phyloP scores from a whole-genome alignment of 2,797 vertebrate species.

The Esox masquinongy region DNA sequence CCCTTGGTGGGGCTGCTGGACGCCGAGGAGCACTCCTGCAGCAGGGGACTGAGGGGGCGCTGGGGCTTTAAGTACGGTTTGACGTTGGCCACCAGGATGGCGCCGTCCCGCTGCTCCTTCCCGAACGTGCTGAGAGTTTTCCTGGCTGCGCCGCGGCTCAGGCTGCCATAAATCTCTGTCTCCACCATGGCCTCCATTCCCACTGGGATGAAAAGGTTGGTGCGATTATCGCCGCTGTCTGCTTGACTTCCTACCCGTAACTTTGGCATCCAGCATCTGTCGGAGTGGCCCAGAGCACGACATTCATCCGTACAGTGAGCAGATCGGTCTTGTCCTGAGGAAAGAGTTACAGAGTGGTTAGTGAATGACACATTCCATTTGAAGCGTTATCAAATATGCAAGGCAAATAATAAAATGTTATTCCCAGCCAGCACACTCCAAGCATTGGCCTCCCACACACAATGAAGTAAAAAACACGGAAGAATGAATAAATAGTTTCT shows the following conservation, averaged over 20 bases:
- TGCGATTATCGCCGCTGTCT: constrained; percentile 86
- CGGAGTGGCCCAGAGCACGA: constrained; percentile 97
- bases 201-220: constrained; percentile 81
- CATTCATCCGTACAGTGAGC: constrained; percentile 98
- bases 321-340: constrained; percentile 94
- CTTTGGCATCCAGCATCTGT: constrained; percentile 99
- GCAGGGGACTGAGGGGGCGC: constrained; percentile 92
- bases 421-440: neutral
- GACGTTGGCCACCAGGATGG: constrained; percentile 97
- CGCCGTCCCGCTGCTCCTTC: constrained; percentile 98
- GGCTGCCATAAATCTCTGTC: constrained; percentile 96
- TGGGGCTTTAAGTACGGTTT: constrained; percentile 99
- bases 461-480: constrained; percentile 47
- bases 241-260: constrained; percentile 94
- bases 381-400: constrained; percentile 29
- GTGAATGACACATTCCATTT: constrained; percentile 42
- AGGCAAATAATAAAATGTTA: constrained; percentile 22
- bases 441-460: neutral
- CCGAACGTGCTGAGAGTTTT: constrained; percentile 99
- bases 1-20: constrained; percentile 91
- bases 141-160: constrained; percentile 88
- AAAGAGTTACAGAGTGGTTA: constrained; percentile 74
- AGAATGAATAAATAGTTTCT: constrained; percentile 58
- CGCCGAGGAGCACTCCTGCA: constrained; percentile 90
- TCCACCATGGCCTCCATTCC: constrained; percentile 93